Evolutionary conservation across 2,888 invertebrate genomes (phyloP), one percentile per base, ranked within the genome.

Genomic region (Conomelus anceps): DNA sequence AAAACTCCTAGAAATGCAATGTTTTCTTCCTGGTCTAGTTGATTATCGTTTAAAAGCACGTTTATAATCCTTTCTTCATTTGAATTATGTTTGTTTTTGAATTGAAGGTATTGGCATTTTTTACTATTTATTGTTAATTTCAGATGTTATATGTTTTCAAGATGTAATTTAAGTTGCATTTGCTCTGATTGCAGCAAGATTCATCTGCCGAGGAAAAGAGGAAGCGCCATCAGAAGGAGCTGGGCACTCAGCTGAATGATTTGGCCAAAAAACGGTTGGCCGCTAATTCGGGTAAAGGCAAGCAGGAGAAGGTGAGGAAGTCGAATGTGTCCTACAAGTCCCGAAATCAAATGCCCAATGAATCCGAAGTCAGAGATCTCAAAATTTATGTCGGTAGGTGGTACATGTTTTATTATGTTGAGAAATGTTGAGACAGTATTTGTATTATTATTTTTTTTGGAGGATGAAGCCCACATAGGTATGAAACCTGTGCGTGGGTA

Each of bases 311-410:
- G 93, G 95, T 98, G 86, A 95, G 98, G 26, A 99, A 99, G 93
- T 98, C 98, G 90, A 99, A 98, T 4, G 96, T 99, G 17, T 99
- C 99, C 0, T 99, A 99, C 93, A 99, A 99, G 93, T 97, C 96
- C 92, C 94, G 96, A 89, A 97, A 96, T 92, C 98, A 98, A 93
- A 97, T 99, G 96, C 99, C 99, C 0, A 95, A 97, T 88, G 99
- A 98, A 92, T 94, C 96, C 0, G 99, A 99, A 94, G 97, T 99
- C 0, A 97, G 96, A 92, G 98, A 98, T 91, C 94, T 99, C 3
- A 98, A 99, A 93, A 95, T 99, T 91, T 99, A 96, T 94, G 99
- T 99, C 91, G 98, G 98, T 96, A 93, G 95, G 96, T 94, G 41
- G 41, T 13, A 41, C n/a, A n/a, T n/a, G n/a, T n/a, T n/a, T n/a